A percentile compares a stretch with the other conserved stretches of the same genome.
Conservation (phyloP, 2,888 invertebrate species). For the Machimus atricapillus region DNA sequence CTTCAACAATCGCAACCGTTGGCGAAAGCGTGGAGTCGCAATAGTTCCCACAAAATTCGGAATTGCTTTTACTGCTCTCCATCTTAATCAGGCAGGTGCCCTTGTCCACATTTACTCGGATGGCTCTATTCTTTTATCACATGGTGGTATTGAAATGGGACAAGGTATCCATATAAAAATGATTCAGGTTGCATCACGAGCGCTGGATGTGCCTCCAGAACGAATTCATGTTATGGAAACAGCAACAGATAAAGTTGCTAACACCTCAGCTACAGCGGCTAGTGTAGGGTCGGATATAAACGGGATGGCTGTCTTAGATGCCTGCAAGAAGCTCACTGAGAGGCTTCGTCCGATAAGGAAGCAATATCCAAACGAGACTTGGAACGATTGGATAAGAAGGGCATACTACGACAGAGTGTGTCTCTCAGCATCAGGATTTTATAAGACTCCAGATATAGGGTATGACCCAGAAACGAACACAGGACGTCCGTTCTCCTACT, state of each 20-base stretch:
- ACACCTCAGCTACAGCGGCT: slow-evolving; percentile 88
- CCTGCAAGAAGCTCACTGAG: slow-evolving; percentile 77
- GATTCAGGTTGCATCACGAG: slow-evolving; percentile 86
- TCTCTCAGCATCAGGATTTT: slow-evolving; percentile 84
- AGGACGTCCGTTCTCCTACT: slow-evolving; percentile 83
- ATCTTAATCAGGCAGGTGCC: slow-evolving; percentile 87
- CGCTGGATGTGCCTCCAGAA: slow-evolving; percentile 72
- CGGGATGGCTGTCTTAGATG: slow-evolving; percentile 88
- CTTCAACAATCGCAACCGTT: slow-evolving; percentile 81
- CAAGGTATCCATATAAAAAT: slow-evolving; percentile 96
- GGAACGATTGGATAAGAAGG: slow-evolving; percentile 82
- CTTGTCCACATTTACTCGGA: slow-evolving; percentile 85
- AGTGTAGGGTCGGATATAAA: slow-evolving; percentile 89
- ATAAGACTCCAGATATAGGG: slow-evolving; percentile 77
- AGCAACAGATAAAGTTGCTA: slow-evolving; percentile 89
- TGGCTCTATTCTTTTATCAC: slow-evolving; percentile 86
- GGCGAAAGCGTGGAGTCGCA: slow-evolving; percentile 85
- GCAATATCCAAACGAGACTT: slow-evolving; percentile 76
- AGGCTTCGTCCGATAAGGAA: slow-evolving; percentile 78
- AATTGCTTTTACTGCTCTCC: slow-evolving; percentile 77
- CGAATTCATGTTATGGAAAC: slow-evolving; percentile 85
- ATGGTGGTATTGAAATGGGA: slow-evolving; percentile 97
- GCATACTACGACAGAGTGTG: slow-evolving; percentile 82
- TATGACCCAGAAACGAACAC: slow-evolving; percentile 74
- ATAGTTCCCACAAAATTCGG: slow-evolving; percentile 86